phyloP scores from a whole-genome alignment of 2,113 vertebrate species.

The Dendropsophus ebraccatus region DNA sequence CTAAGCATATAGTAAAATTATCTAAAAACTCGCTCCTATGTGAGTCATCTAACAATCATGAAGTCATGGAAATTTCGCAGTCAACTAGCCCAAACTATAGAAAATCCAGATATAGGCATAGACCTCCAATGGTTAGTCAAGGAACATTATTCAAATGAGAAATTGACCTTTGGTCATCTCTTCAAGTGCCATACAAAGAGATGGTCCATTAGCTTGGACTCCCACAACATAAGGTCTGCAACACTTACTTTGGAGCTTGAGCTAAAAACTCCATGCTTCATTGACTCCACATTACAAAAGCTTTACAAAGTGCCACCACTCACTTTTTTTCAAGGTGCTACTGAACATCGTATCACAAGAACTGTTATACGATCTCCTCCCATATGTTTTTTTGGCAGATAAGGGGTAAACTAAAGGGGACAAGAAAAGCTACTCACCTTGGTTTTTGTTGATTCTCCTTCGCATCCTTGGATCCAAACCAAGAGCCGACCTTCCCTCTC shows the following conservation, averaged over 20 bases:
- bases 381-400: too few species aligned
- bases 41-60: neutral
- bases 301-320: neutral
- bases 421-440: constrained; percentile 79
- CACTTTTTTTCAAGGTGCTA: neutral
- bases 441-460: constrained; percentile 80
- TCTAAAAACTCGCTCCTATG: too few species aligned
- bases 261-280: neutral
- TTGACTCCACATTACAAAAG: neutral
- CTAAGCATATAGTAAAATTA: too few species aligned
- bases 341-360: neutral
- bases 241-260: neutral
- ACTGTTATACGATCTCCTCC: neutral
- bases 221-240: neutral
- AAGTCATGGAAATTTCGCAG: neutral
- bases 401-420: neutral
- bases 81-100: neutral
- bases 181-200: neutral
- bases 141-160: too few species aligned
- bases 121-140: too few species aligned
- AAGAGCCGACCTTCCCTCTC: constrained; percentile 74
- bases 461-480: constrained; percentile 87
- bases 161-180: neutral
- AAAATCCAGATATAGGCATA: neutral
- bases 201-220: neutral